These are phyloP conservation scores for Engystomops pustulosus DNA, from an alignment of 2,113 vertebrate genomes.

Conservation along the genomic window DNA sequence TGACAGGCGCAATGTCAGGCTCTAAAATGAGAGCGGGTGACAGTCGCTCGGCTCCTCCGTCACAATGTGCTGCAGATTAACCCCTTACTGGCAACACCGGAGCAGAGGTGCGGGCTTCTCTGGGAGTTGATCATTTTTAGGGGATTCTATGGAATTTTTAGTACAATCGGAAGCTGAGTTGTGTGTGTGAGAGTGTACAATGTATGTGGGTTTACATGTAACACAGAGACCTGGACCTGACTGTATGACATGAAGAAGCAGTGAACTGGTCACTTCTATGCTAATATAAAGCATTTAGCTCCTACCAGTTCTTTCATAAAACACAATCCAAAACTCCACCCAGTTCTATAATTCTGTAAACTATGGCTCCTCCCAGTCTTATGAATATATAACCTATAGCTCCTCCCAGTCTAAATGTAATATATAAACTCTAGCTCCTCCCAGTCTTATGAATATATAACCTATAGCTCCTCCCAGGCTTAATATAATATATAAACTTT, in stretches of 20 bases:
- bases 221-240: too few relatives aligned
- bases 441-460: background rate
- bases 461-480: background rate
- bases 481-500: background rate
- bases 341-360: background rate
- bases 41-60: constrained; percentile 75
- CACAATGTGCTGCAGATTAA: constrained; percentile 74
- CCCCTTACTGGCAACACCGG: background rate
- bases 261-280: too few relatives aligned
- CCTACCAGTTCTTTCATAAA: background rate
- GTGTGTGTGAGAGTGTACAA: too few relatives aligned
- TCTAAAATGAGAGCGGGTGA: constrained; percentile 80
- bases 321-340: background rate
- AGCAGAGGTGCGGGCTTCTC: background rate
- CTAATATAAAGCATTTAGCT: background rate
- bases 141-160: too few relatives aligned
- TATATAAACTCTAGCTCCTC: background rate
- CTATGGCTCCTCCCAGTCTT: background rate
- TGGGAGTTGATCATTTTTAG: background rate
- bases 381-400: background rate
- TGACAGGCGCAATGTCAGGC: constrained; percentile 81
- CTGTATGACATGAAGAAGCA: too few relatives aligned
- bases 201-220: too few relatives aligned
- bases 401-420: background rate
- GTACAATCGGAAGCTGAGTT: too few relatives aligned